Percentiles rank a stretch among this genome's conserved stretches.
Evolutionary conservation across 2,113 vertebrate genomes (phyloP).

Genomic region (Aythya baeri): DNA sequence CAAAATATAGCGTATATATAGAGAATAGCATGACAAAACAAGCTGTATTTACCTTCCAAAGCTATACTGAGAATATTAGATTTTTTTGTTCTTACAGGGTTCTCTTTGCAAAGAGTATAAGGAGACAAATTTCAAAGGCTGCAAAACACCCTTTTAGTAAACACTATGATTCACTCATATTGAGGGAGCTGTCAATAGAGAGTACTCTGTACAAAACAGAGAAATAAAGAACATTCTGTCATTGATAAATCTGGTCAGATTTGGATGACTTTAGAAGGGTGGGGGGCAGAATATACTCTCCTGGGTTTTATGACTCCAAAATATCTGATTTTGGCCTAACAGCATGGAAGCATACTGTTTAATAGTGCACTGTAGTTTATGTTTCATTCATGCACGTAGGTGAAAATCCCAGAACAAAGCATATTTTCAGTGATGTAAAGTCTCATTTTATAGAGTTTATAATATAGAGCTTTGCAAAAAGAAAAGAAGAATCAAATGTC

Average conservation of each 20-base stretch:
- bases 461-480: not conserved
- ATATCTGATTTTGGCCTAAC: not conserved
- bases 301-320: not conserved
- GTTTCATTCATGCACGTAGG: not conserved
- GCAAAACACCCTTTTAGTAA: not conserved
- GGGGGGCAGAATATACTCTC: not conserved
- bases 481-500: not conserved
- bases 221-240: not conserved
- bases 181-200: not conserved
- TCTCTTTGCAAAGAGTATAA: not conserved
- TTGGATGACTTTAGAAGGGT: not conserved
- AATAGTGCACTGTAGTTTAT: not conserved
- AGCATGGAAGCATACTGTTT: not conserved
- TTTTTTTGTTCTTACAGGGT: not conserved
- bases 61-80: not conserved
- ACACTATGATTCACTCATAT: not conserved
- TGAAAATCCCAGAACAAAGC: not conserved
- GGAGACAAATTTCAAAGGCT: not conserved
- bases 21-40: not conserved
- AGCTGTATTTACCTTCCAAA: not conserved
- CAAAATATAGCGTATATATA: not conserved
- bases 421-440: not conserved
- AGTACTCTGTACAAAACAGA: not conserved
- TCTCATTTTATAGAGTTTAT: not conserved
- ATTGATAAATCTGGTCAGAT: not conserved